Conservation (phyloP, 2,113 vertebrate genomes). For the Petaurus breviceps region DNA sequence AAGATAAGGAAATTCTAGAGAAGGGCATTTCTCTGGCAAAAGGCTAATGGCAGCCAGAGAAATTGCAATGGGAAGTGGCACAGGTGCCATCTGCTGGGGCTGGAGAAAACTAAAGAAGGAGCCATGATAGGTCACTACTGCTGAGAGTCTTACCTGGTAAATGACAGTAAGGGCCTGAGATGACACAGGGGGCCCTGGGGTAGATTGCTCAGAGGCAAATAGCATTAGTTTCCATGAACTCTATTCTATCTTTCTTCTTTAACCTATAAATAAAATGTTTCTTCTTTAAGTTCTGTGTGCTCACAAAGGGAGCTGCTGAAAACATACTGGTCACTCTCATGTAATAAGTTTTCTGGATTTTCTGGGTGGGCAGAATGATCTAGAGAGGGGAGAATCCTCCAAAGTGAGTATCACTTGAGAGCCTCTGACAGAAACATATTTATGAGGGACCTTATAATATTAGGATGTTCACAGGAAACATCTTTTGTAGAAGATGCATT, state of each 20-base stretch:
- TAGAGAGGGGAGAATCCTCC: not conserved
- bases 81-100: not conserved
- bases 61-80: not conserved
- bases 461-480: not conserved
- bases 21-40: not conserved
- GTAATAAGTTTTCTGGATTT: not conserved
- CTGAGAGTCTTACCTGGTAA: not conserved
- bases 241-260: not conserved
- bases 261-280: not conserved
- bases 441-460: not conserved
- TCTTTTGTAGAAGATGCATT: not conserved
- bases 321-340: not conserved
- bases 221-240: not conserved
- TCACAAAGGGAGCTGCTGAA: not conserved
- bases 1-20: not conserved
- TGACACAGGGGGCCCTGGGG: not conserved
- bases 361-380: not conserved
- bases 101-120: not conserved
- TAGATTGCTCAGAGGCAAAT: not conserved
- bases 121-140: not conserved
- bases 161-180: not conserved
- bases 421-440: not conserved
- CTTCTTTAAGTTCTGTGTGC: not conserved
- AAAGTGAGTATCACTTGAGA: not conserved
- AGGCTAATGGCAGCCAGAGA: not conserved